Evolutionary conservation across 2,113 vertebrate genomes (phyloP), one percentile per base, ranked within the genome.

Genomic region (Muntiacus muntjak): DNA sequence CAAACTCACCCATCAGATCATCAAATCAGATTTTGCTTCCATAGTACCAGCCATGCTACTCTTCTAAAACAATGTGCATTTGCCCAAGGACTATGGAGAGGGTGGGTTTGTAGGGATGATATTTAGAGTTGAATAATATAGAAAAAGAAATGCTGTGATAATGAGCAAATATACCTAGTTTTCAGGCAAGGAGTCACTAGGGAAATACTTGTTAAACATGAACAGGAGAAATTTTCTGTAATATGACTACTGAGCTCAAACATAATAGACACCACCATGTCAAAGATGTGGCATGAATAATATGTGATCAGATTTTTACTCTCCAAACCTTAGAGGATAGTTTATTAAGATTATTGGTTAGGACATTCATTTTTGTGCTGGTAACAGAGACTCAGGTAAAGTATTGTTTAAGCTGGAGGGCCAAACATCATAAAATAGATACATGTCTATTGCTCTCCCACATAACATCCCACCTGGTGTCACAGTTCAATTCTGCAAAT

Each of bases 151-250:
- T 7, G 14, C 16, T 78, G 36, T 19, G 2, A 84, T n/a, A 28
- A 64, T 19, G 76, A 76, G 17, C 92, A 58, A 67, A 28, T 89
- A 86, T 43, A 74, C 17, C 45, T 87, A 26, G 9, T 17, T 90
- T 90, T 93, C 71, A 82, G 78, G 74, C 9, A 76, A 93, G 84
- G 15, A n/a, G 36, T 26, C 28, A 57, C 30, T 81, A 3, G 17
- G 90, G 36, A 79, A 96, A 85, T 74, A 85, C n/a, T 55, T 94
- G 67, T 57, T 96, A 17, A 89, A 1, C 40, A 50, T 50, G 25
- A 93, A 45, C 5, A 25, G 7, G 43, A 91, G 26, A 92, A 74
- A 74, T 6, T 30, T 26, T 71, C 26, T 43, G 3, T 47, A 87
- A 78, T 45, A 5, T n/a, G 60, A 85, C 12, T 21, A 30, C 50